Evolutionary conservation across 2,797 vertebrate species (phyloP), one percentile per base, ranked within the genome.

Genomic region (Pogonophryne albipinna): DNA sequence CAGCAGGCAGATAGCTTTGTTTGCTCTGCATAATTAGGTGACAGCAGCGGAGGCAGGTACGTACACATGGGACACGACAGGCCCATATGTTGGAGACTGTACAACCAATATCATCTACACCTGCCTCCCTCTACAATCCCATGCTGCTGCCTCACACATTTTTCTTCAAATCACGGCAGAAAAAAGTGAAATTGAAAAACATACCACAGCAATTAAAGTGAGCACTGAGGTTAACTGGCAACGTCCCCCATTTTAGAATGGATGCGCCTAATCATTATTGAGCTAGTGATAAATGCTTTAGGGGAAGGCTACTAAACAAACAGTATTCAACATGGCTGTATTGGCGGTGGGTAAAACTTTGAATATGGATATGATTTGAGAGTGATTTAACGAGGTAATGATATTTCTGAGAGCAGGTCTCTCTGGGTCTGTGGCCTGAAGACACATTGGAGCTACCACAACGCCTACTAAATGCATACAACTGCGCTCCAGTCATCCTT

Each of bases 21-120:
- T 95, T 95, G 91, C 90, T 91, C 86, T 93, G 87, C 87, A 93
- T 94, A 94, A 95, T 94, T 94, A 95, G 91, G 93, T 87, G 91
- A 91, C 90, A 93, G 93, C 91, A 88, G 89, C 60, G 19, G 87
- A 94, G 89, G 92, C 93, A 94, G 93, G 92, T 93, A 94, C 86
- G 73, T 92, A 90, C 93, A 92, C 93, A 92, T 90, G 94, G 93
- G 91, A 94, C 87, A 91, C 79, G 89, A 91, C 93, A 93, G 88
- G 83, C 90, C 93, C 92, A 94, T 93, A 94, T 92, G 93, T 84
- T 93, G 88, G 85, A 90, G 87, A 90, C 93, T 91, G 91, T 92
- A 92, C 89, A 91, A 93, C 92, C 91, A 91, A 93, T 92, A 93
- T 88, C 82, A 89, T 88, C 85, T 87, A 86, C 91, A 94, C 87